A percentile compares a stretch with the other conserved stretches of the same genome.
These are phyloP conservation scores for Nothocercus nigrocapillus DNA, from an alignment of 2,113 vertebrate species.

Conservation along the genomic window DNA sequence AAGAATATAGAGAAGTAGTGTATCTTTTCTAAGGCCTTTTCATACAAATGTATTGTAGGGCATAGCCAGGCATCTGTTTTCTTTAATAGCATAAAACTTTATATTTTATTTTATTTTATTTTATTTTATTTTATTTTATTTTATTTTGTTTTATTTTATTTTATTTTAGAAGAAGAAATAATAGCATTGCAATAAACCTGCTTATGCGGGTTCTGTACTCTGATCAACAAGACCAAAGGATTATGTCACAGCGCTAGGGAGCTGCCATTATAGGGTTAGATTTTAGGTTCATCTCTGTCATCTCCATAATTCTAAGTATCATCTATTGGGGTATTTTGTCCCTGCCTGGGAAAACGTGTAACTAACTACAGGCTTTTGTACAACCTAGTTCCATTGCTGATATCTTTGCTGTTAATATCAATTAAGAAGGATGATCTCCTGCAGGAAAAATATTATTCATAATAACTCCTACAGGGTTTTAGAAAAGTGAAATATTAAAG, in stretches of 20 bases:
- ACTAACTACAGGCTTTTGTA: background rate
- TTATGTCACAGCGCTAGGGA: background rate
- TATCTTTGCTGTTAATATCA: background rate
- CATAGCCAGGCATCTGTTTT: background rate
- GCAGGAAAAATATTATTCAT: background rate
- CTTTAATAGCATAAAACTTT: background rate
- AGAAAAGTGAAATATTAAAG: background rate
- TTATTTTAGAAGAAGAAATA: background rate
- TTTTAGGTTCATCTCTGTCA: background rate
- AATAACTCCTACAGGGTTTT: background rate
- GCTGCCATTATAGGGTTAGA: background rate
- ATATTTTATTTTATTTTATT: background rate
- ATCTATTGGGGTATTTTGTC: background rate
- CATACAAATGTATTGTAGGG: background rate
- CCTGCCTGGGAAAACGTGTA: background rate
- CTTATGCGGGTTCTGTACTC: background rate
- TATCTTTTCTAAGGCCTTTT: background rate
- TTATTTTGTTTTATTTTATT: background rate
- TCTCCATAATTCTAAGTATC: background rate
- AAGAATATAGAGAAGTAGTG: background rate
- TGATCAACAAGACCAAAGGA: background rate
- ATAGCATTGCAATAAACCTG: background rate
- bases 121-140: background rate
- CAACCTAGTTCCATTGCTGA: background rate
- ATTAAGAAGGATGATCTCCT: conserved; percentile 4